phyloP scores from a whole-genome alignment of 2,113 vertebrate genomes.

The Centropus bengalensis region DNA sequence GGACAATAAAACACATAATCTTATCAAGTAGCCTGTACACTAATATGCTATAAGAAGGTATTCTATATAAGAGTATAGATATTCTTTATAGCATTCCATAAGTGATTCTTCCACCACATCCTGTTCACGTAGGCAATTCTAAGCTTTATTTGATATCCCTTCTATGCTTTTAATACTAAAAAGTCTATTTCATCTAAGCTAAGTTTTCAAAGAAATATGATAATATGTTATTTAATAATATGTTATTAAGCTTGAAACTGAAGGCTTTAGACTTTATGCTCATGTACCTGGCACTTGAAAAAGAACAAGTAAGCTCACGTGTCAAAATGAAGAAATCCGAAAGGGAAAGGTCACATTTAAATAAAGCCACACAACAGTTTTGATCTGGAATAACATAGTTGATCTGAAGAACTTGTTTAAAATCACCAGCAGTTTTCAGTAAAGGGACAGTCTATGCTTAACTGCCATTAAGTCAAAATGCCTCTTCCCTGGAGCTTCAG shows the following conservation, averaged over 20 bases:
- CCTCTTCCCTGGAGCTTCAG: constrained; percentile 55
- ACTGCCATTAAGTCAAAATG: constrained; percentile 35
- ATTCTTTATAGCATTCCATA: not conserved
- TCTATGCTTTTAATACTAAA: not conserved
- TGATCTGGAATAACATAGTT: not conserved
- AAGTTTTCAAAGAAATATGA: not conserved
- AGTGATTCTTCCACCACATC: not conserved
- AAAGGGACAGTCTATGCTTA: not conserved
- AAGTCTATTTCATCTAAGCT: not conserved
- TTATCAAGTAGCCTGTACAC: not conserved
- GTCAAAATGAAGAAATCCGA: not conserved
- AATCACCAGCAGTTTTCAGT: not conserved
- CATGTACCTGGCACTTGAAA: not conserved
- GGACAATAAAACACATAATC: not conserved
- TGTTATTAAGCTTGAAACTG: not conserved
- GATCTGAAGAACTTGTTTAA: not conserved
- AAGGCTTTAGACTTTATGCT: not conserved
- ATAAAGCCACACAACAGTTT: not conserved
- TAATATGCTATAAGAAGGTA: not conserved
- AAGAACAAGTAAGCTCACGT: not conserved
- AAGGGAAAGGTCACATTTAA: not conserved
- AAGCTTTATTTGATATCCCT: not conserved
- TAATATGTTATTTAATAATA: not conserved
- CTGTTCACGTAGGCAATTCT: not conserved
- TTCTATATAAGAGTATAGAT: not conserved